A percentile compares a stretch with the other conserved stretches of the same genome.
Conservation (phyloP, 2,888 invertebrate species). For the Apodemia mormo region DNA sequence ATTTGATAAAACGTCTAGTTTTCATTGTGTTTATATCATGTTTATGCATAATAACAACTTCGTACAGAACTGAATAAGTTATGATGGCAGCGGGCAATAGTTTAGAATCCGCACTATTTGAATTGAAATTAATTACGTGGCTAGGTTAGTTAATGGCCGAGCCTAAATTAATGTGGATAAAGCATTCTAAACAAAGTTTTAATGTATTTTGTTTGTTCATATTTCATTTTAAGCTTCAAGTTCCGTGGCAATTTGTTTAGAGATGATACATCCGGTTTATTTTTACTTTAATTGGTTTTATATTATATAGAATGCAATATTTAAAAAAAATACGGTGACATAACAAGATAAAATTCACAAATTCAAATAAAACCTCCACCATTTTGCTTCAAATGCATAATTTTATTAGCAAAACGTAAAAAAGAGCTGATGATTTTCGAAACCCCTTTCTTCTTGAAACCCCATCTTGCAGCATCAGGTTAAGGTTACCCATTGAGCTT, state of each 20-base stretch:
- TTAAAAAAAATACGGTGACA: no score
- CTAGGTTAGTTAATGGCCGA: conserved; percentile 52
- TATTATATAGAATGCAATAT: no score
- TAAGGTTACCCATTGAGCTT: no score
- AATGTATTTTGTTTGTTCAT: conserved; percentile 47
- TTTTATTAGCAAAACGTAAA: no score
- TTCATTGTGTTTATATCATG: neutral
- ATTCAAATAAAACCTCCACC: no score
- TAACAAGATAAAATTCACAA: no score
- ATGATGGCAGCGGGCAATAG: conserved; percentile 16
- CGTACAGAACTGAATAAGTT: conserved; percentile 3
- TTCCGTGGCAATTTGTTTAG: neutral
- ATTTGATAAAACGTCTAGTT: neutral
- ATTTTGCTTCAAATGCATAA: no score
- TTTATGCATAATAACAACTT: conserved; percentile 2
- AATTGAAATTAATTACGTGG: conserved; percentile 58
- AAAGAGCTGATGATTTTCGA: no score
- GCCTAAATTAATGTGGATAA: conserved; percentile 52
- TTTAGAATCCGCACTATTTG: conserved; percentile 32
- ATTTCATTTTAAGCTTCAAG: conserved; percentile 40
- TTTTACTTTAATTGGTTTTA: neutral
- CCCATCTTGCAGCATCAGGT: no score
- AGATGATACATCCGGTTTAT: neutral
- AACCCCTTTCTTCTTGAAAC: no score
- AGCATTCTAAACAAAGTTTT: conserved; percentile 53